Evolutionary conservation across 2,113 vertebrate genomes (phyloP).

Genomic region (Coturnix japonica): DNA sequence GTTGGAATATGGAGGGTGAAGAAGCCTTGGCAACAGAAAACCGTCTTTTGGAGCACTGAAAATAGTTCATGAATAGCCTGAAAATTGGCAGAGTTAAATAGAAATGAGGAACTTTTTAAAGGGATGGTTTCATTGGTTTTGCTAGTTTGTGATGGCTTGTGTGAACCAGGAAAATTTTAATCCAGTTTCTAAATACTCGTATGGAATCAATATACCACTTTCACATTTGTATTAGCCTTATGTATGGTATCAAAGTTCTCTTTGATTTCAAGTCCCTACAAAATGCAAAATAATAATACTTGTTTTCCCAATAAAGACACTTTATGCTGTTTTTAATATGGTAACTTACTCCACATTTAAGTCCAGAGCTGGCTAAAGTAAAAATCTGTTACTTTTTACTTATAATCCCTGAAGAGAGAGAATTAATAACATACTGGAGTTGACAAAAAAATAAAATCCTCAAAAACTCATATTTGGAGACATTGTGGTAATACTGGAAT

Average conservation of each 20-base stretch:
- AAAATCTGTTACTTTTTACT: not conserved
- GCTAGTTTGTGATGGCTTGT: not conserved
- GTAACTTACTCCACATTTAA: not conserved
- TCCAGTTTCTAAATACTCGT: not conserved
- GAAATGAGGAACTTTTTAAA: not conserved
- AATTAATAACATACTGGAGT: constrained; percentile 24
- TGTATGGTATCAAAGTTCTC: not conserved
- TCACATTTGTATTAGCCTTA: not conserved
- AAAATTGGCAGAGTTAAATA: constrained; percentile 14
- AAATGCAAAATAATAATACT: not conserved
- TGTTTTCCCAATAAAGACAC: not conserved
- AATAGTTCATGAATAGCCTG: constrained; percentile 24
- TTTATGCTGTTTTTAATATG: not conserved
- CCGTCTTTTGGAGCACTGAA: not conserved
- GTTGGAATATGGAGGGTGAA: not conserved
- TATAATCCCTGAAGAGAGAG: not conserved
- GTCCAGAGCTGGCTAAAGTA: not conserved
- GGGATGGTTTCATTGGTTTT: not conserved
- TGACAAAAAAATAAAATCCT: not conserved
- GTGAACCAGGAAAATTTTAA: not conserved
- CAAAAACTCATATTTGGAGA: not conserved
- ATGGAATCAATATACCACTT: not conserved
- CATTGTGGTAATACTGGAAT: not conserved
- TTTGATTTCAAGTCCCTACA: not conserved
- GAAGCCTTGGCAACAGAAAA: not conserved